phyloP scores from a whole-genome alignment of 2,888 invertebrate species.

The Leptogaster cylindrica region DNA sequence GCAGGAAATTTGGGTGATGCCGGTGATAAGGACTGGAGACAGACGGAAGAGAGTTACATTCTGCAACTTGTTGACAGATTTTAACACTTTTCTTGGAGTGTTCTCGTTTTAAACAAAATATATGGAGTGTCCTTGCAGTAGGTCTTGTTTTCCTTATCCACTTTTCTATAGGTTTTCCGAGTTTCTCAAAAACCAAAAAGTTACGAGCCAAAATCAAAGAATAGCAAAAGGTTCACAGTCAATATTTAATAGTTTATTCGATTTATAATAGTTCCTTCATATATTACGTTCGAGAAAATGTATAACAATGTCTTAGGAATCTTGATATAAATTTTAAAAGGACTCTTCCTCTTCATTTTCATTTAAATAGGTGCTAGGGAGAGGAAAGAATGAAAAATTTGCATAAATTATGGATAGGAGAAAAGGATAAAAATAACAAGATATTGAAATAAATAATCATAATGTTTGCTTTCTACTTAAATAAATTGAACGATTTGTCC shows the following conservation, averaged over 20 bases:
- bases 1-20: slow-evolving; percentile 94
- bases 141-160: too few species aligned
- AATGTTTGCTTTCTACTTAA: slow-evolving; percentile 25
- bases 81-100: slow-evolving; percentile 60
- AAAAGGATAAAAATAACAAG: neutral
- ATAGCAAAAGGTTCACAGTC: too few species aligned
- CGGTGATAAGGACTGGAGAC: slow-evolving; percentile 82
- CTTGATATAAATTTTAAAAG: neutral
- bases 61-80: slow-evolving; percentile 92
- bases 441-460: slow-evolving; percentile 13
- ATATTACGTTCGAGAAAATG: neutral
- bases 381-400: neutral
- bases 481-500: slow-evolving; percentile 1
- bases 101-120: too few species aligned
- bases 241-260: neutral
- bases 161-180: too few species aligned
- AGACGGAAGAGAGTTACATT: slow-evolving; percentile 90
- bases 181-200: too few species aligned
- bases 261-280: neutral
- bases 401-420: too few species aligned
- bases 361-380: neutral
- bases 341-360: neutral
- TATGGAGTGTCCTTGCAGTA: too few species aligned
- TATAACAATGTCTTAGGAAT: neutral
- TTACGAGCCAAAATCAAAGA: neutral